Evolutionary conservation across 2,113 vertebrate species (phyloP), one percentile per base, ranked within the genome.

Genomic region (Salvator merianae): DNA sequence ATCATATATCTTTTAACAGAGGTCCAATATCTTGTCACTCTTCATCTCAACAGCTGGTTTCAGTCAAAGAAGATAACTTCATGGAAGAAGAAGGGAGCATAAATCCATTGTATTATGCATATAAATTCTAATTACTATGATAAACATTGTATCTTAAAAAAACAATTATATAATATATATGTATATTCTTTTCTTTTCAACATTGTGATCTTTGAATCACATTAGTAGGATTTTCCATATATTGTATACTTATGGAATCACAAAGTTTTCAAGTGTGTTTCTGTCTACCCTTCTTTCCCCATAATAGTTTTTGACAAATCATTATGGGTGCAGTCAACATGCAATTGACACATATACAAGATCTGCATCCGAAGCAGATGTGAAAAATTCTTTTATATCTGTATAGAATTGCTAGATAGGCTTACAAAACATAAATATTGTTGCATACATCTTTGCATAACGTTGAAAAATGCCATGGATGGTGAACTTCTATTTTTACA

Each of bases 331-430:
- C 71, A 68, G 6, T 70, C 47, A 75, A 68, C 47, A 59, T 86
- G 34, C 32, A 70, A 43, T 36, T 62, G 63, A 77, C 47, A 81
- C 38, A 69, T 16, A 74, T 75, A 74, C 50, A 76, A 82, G 18
- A 70, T 77, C 38, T 82, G 36, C 65, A 82, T 76, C 47, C 77
- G 79, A 82, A 82, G 82, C 50, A 82, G 65, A 86, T 86, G 84
- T 82, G 38, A 77, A 62, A 55, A 70, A 70, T n/a, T 13, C n/a
- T 20, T 16, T 59, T 76, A 32, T 71, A 34, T 62, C 70, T 43
- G 72, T 70, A 43, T 30, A 53, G 9, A 76, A 76, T 62, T 77
- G n/a, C 30, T 40, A 79, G 68, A 32, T 50, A 66, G 36, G 70
- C 59, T 72, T 77, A 63, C 53, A 30, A 86, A 50, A 86, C 55